A percentile compares a stretch with the other conserved stretches of the same genome.
phyloP scores from a whole-genome alignment of 2,888 invertebrate species.

The Polydrusus pterygomalis region DNA sequence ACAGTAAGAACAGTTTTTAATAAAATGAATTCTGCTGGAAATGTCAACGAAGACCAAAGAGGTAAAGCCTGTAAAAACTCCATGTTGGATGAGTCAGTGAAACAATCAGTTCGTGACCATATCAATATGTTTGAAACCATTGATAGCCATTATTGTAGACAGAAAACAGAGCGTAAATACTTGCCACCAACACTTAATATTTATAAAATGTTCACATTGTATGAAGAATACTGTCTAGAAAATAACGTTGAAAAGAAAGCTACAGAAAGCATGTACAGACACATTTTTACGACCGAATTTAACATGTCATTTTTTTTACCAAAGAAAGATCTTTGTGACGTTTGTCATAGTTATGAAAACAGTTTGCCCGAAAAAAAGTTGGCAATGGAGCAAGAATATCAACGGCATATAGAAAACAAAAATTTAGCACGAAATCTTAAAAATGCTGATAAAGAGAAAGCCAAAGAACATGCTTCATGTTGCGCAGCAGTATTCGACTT shows the following conservation, averaged over 20 bases:
- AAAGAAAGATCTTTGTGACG: constrained; percentile 41
- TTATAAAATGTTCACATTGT: constrained; percentile 22
- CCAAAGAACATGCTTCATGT: constrained; percentile 8
- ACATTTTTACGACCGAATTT: constrained; percentile 28
- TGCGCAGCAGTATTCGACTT: constrained; percentile 19
- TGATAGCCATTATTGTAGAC: constrained; percentile 56
- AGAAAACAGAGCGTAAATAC: constrained; percentile 40
- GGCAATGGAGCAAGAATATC: constrained; percentile 25
- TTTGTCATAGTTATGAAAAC: constrained; percentile 30
- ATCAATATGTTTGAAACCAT: constrained; percentile 55
- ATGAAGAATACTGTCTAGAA: constrained; percentile 16
- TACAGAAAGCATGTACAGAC: constrained; percentile 13
- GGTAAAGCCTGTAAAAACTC: constrained; percentile 56
- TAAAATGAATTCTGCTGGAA: constrained; percentile 37
- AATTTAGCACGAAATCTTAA: constrained; percentile 24
- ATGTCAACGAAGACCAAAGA: constrained; percentile 48
- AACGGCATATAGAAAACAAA: constrained; percentile 40
- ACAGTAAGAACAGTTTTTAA: constrained; percentile 46
- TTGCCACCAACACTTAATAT: constrained; percentile 14
- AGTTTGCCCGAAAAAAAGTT: constrained; percentile 14
- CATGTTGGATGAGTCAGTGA: constrained; percentile 48
- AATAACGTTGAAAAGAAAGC: not conserved
- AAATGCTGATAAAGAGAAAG: constrained; percentile 34
- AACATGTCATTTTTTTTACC: constrained; percentile 32
- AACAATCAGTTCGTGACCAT: constrained; percentile 53